Evolutionary conservation across 1,140 invertebrate species (phyloP), one percentile per base, ranked within the genome.

Genomic region (Charaxes varanes): DNA sequence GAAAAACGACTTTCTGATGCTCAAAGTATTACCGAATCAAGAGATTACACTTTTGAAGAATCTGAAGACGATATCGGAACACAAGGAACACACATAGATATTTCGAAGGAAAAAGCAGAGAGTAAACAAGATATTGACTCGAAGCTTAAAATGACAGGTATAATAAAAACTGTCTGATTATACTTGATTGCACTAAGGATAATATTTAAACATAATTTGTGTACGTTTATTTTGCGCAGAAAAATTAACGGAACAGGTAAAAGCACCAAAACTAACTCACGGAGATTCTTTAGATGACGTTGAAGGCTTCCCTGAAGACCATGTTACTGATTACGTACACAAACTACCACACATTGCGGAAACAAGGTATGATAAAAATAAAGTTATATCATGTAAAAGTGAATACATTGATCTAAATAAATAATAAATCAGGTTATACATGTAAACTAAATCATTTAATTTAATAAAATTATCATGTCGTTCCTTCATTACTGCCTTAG

Each of bases 21-120:
- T 33, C 72, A 78, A 19, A 85, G 82, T 49, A 41, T 85, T 8
- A 84, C 82, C 33, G 82, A 85, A 53, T 85, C 84, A 0, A 70
- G 70, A 53, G 84, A 85, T 52, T 85, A 85, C 41, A 85, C 84
- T 2, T 85, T 85, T 50, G 84, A 85, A 55, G 84, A 85, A 58
- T 85, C 84, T 2, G 84, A 85, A 66, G 84, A 85, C 41, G 82
- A 83, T 40, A 84, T 85, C 35, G 67, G 59, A 26, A 69, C 72
- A 6, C 70, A 80, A 53, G 76, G 70, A 21, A 78, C 71, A 3
- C 72, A 82, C 27, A 59, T 76, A 14, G 71, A 80, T 53, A 36
- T 55, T 18, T 53, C 51, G 8, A 74, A 68, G 45, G 68, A 73
- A 17, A 77, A 64, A 43, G 4, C 49, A 19, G 73, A 76, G 31